Evolutionary conservation across 2,113 vertebrate genomes (phyloP).

Genomic region (Chamaea fasciata): DNA sequence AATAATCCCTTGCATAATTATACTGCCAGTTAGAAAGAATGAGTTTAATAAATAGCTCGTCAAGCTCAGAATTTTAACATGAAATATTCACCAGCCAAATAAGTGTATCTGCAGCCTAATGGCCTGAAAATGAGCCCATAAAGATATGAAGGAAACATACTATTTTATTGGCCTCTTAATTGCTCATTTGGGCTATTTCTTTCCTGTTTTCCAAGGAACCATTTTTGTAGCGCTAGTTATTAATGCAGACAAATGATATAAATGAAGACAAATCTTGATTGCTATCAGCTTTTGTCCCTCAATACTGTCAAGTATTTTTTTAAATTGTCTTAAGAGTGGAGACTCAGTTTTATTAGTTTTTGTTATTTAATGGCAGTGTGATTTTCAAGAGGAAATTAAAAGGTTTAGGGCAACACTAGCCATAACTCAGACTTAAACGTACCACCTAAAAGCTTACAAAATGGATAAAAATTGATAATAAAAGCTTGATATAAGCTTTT

Average conservation of each 20-base stretch:
- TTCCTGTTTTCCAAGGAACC: neutral
- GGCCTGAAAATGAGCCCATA: constrained; percentile 36
- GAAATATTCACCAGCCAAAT: neutral
- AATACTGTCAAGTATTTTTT: neutral
- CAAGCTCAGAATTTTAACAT: neutral
- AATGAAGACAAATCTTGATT: neutral
- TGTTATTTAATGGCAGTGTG: neutral
- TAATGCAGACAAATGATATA: neutral
- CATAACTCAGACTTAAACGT: neutral
- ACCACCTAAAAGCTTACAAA: neutral
- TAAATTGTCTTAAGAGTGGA: neutral
- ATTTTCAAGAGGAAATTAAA: neutral
- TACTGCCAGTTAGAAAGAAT: constrained; percentile 7
- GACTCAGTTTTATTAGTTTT: neutral
- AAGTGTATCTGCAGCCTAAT: constrained; percentile 30
- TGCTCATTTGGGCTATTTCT: neutral
- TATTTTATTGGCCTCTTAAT: neutral
- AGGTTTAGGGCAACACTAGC: neutral
- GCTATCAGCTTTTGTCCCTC: neutral
- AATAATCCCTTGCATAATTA: constrained; percentile 54
- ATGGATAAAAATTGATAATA: neutral
- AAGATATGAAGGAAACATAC: neutral
- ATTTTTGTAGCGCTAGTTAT: neutral
- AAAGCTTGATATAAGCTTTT: neutral
- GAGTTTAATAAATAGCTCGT: constrained; percentile 51